Evolutionary conservation across 2,113 vertebrate species (phyloP).

Genomic region (Microcebus griseorufus): DNA sequence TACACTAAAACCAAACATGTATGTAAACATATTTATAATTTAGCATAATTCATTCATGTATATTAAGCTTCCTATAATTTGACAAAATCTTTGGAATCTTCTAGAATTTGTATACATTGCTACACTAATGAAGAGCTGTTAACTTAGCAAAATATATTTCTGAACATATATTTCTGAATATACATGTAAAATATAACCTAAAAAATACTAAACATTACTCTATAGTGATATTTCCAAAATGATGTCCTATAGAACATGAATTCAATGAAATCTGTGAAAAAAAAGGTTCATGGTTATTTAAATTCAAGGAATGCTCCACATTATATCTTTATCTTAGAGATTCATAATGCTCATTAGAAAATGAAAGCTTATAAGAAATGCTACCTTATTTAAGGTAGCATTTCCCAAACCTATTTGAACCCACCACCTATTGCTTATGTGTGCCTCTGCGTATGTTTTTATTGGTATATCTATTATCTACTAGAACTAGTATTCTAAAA

Average conservation of each 20-base stretch:
- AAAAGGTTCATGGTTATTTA: neutral
- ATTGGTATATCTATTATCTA: neutral
- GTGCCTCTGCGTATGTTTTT: neutral
- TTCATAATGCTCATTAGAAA: neutral
- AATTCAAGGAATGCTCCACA: neutral
- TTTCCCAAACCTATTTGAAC: neutral
- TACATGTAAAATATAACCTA: neutral
- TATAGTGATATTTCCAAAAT: neutral
- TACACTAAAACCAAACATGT: neutral
- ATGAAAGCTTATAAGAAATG: neutral
- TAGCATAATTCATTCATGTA: neutral
- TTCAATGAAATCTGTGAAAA: neutral
- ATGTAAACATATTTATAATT: neutral
- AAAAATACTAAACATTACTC: neutral
- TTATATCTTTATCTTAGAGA: neutral
- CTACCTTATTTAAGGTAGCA: neutral
- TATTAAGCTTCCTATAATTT: slow-evolving; percentile 19
- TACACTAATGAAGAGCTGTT: neutral
- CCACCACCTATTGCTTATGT: neutral
- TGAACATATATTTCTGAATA: slow-evolving; percentile 14
- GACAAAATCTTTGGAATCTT: slow-evolving; percentile 10
- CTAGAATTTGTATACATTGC: neutral
- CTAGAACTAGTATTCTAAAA: neutral
- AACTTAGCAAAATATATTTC: neutral
- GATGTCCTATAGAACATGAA: neutral